Evolutionary conservation across 2,113 vertebrate genomes (phyloP), one percentile per base, ranked within the genome.

Genomic region (Nannobrachium achirus): DNA sequence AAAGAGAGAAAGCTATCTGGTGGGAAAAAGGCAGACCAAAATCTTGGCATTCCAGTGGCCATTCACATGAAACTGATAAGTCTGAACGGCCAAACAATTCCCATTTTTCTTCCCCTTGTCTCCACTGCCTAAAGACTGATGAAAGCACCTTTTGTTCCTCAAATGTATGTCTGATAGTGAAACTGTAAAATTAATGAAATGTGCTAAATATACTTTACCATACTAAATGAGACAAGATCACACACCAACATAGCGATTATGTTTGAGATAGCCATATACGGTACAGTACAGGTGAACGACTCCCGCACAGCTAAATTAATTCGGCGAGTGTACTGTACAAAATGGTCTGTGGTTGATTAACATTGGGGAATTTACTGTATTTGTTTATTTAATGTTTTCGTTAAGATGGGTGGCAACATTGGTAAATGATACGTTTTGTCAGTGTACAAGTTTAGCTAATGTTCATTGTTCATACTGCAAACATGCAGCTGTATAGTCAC

Each of bases 11-110:
- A 76, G 68, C 88, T 88, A 88, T 91, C 90, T 92, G 90, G 93
- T 94, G 93, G 93, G 93, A 95, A 95, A 94, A 87, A 83, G 84
- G 79, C 83, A 59, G 76, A 86, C 83, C 85, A 82, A 91, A 89
- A 91, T 90, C 86, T 88, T 83, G 78, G 76, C 86, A 88, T 93
- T 93, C 89, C 89, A 55, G 46, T 72, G 74, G 55, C 80, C 86
- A 85, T 90, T 90, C 89, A 94, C 83, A 82, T 88, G 83, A 94
- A 94, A 90, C 88, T 56, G 90, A 91, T 90, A 89, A 90, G 85
- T 82, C 86, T 88, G 78, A 84, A 86, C 82, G 79, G 75, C 75
- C 88, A 72, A 89, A 88, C 90, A 84, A 78, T 81, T 73, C 79
- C 81, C 75, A 83, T 83, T 90, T 82, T 81, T 83, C 75, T 84